These are phyloP conservation scores for Trididemnum miniatum DNA, from an alignment of 23 tunicate species.

Conservation along the genomic window DNA sequence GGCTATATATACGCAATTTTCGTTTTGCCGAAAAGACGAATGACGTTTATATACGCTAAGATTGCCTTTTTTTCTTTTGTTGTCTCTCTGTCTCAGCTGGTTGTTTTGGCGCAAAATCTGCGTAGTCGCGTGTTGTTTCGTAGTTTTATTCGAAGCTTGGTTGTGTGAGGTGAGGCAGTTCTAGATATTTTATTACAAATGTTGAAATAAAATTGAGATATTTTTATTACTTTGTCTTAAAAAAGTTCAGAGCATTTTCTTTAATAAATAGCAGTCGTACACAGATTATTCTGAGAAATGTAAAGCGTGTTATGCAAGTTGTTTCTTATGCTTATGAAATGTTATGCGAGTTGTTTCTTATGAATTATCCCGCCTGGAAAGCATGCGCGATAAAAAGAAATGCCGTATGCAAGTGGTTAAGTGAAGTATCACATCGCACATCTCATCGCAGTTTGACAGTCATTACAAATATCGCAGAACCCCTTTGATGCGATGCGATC, in stretches of 20 bases:
- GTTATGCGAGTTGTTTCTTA: too few species aligned
- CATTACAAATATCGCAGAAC: too few species aligned
- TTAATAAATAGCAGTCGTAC: constrained; percentile 11
- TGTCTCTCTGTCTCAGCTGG: constrained; percentile 31
- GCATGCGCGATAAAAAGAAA: background rate
- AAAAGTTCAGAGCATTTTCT: background rate
- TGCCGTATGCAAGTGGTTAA: background rate
- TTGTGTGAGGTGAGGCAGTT: constrained; percentile 34
- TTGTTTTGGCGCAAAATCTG: constrained; percentile 34
- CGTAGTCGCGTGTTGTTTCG: constrained; percentile 30
- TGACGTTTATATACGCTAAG: constrained; percentile 22
- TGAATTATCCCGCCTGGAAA: background rate
- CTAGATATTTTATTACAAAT: constrained; percentile 23
- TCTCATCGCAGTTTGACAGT: too few species aligned
- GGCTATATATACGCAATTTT: constrained; percentile 11
- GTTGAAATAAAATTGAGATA: background rate
- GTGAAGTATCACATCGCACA: too few species aligned
- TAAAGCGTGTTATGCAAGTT: background rate
- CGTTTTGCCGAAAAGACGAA: background rate
- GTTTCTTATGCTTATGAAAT: background rate
- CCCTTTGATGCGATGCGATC: too few species aligned
- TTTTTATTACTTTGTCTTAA: background rate
- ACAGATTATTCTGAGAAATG: background rate
- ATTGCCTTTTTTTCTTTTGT: constrained; percentile 21
- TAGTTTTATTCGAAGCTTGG: constrained; percentile 31